phyloP scores from a whole-genome alignment of 1,140 invertebrate species.

The Brachionus sp. region DNA sequence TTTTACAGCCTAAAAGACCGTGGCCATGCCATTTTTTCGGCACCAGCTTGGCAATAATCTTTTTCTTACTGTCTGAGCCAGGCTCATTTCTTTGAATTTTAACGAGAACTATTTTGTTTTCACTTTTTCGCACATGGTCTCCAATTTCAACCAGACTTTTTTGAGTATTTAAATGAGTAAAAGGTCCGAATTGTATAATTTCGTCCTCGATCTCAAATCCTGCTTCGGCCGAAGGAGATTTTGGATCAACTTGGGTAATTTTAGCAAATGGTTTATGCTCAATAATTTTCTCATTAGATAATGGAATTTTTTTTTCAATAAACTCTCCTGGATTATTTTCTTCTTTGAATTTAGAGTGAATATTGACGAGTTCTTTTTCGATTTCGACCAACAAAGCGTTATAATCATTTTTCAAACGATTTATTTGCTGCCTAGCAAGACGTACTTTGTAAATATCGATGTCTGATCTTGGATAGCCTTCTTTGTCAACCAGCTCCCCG shows the following conservation, averaged over 20 bases:
- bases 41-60: not conserved
- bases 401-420: slow-evolving; percentile 39
- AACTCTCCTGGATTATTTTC: not conserved
- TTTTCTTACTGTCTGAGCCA: not conserved
- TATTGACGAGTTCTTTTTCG: slow-evolving; percentile 15
- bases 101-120: not conserved
- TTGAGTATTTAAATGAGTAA: slow-evolving; percentile 28
- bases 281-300: not conserved
- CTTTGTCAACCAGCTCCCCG: slow-evolving; percentile 25
- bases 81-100: slow-evolving; percentile 2
- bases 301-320: not conserved
- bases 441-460: slow-evolving; percentile 36
- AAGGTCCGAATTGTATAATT: slow-evolving; percentile 22
- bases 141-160: slow-evolving; percentile 29
- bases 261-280: not conserved
- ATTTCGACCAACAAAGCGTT: slow-evolving; percentile 40
- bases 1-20: slow-evolving; percentile 13
- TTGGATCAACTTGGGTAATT: not conserved
- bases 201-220: not conserved
- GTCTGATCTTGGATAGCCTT: slow-evolving; percentile 41
- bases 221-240: slow-evolving; percentile 19
- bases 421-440: slow-evolving; percentile 7
- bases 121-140: not conserved
- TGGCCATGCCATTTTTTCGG: slow-evolving; percentile 34
- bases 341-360: slow-evolving; percentile 4